Evolutionary conservation across 2,888 invertebrate species (phyloP), one percentile per base, ranked within the genome.

Genomic region (Zootermopsis nevadensis): DNA sequence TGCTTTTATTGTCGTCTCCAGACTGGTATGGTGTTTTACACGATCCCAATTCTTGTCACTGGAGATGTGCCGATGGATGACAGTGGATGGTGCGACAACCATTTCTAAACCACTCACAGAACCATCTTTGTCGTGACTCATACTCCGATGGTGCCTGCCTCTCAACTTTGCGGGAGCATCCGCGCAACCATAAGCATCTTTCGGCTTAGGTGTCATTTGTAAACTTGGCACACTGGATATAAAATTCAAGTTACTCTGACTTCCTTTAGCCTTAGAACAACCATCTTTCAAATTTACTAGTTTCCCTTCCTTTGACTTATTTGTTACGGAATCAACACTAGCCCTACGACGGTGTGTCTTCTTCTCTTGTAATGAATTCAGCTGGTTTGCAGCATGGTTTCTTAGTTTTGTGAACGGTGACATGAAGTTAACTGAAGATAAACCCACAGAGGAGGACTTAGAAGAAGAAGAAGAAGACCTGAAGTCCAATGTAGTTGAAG

Each of bases 1-100:
- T 86, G 90, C 87, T 86, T 88, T 89, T 80, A 88, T 85, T 15
- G 87, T 87, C 2, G 85, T 83, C 48, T 83, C 85, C 33, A 77
- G 60, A 38, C 31, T n/a, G 31, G 22, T 31, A 35, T 48, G 24
- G 2, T 10, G n/a, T 27, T 6, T 4, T 2, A 30, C 7, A 6
- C 38, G 66, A 48, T 66, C 79, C 31, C 27, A 33, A 22, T 79
- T 66, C 33, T 8, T 66, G 31, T 31, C 30, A 1, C 1, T 27
- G 30, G 53, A 53, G 33, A 24, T 2, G 6, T 55, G 19, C 76
- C n/a, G 38, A 38, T 8, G 38, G 60, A 60, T 60, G 22, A 30
- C 30, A 69, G 69, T 33, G 69, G 33, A 33, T 33, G 31, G 7
- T 7, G 31, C 6, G 10, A 19, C 10, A 77, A 0, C n/a, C 7